phyloP scores from a whole-genome alignment of 1,140 invertebrate genomes.

The Bombus haemorrhoidalis region DNA sequence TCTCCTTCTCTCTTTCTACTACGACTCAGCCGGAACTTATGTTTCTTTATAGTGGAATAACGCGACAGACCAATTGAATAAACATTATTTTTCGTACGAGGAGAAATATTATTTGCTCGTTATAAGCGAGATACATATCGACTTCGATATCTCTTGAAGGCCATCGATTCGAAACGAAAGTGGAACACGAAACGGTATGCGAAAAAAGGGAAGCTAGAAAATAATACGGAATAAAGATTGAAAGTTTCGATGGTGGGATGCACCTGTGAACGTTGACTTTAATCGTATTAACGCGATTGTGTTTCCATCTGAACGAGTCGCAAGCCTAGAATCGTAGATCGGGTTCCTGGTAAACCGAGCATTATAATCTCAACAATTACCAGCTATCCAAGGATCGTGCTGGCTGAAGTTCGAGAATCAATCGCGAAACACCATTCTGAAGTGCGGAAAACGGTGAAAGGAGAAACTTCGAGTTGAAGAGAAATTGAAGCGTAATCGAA shows the following conservation, averaged over 20 bases:
- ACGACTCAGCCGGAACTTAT: neutral
- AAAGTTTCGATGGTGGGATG: conserved; percentile 5
- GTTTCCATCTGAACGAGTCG: neutral
- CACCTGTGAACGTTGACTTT: neutral
- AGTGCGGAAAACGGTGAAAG: conserved; percentile 22
- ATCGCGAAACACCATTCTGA: neutral
- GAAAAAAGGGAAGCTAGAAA: neutral
- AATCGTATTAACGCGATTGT: conserved; percentile 36
- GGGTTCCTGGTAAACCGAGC: conserved; percentile 21
- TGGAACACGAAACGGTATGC: neutral
- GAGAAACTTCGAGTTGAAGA: neutral
- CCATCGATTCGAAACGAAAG: conserved; percentile 5
- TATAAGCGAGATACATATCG: neutral
- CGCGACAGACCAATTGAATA: neutral
- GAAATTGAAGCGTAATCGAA: conserved; percentile 22
- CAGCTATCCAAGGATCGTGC: neutral
- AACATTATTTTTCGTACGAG: neutral
- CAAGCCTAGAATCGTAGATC: neutral
- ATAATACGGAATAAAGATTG: neutral
- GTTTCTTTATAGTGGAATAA: neutral
- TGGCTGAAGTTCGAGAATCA: neutral
- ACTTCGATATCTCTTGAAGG: neutral
- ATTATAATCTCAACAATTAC: conserved; percentile 36
- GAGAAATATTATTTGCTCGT: neutral
- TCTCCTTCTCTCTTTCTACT: too few relatives aligned